Conservation (phyloP, 1,140 invertebrate genomes). For the Lasaia peninsularis region DNA sequence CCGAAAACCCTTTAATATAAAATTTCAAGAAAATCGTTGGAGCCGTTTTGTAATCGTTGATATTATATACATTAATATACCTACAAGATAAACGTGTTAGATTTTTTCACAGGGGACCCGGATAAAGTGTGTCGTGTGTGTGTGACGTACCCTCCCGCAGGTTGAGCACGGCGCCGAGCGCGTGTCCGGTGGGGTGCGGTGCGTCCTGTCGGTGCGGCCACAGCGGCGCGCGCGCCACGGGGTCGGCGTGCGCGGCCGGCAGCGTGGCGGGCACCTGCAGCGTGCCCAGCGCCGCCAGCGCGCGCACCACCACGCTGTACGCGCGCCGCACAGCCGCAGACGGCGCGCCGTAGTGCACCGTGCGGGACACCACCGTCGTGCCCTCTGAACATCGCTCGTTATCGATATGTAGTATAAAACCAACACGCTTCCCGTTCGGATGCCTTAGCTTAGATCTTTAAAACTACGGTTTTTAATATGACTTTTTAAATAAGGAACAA, state of each 20-base stretch:
- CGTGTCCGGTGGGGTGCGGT: slow-evolving; percentile 92
- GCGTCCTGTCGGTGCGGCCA: slow-evolving; percentile 91
- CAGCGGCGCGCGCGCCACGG: slow-evolving; percentile 85
- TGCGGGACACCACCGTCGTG: slow-evolving; percentile 95
- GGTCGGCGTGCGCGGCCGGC: slow-evolving; percentile 83
- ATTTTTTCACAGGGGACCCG: not conserved
- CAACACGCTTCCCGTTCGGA: no score
- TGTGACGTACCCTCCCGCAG: slow-evolving; percentile 87
- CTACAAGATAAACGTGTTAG: slow-evolving; percentile 14
- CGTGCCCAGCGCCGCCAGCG: slow-evolving; percentile 85
- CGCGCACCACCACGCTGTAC: slow-evolving; percentile 94
- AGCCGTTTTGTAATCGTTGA: no score
- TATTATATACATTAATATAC: no score
- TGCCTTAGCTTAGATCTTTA: no score
- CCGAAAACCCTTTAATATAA: no score
- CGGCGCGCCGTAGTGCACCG: slow-evolving; percentile 91
- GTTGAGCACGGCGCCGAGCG: slow-evolving; percentile 91
- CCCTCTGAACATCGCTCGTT: slow-evolving; percentile 86
- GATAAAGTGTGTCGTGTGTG: not conserved
- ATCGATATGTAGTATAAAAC: no score
- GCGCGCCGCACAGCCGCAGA: slow-evolving; percentile 85
- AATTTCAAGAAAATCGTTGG: no score
- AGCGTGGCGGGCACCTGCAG: slow-evolving; percentile 83
- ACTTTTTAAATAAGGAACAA: no score
- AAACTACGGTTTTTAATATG: no score